A percentile compares a stretch with the other conserved stretches of the same genome.
These are phyloP conservation scores for Vespertilio murinus DNA, from an alignment of 2,797 vertebrate species.

Conservation along the genomic window DNA sequence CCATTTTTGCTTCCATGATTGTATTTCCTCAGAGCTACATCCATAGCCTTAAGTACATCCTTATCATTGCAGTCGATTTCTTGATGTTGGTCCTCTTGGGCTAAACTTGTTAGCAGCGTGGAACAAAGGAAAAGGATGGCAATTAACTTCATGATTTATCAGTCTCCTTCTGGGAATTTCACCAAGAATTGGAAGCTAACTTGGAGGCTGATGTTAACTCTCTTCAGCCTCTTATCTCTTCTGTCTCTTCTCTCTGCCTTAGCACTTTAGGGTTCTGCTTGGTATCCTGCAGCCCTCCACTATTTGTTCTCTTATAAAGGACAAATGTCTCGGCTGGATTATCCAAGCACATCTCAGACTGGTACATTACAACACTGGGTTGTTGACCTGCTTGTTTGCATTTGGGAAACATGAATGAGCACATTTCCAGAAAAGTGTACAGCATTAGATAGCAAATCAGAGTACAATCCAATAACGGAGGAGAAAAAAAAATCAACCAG, in stretches of 20 bases:
- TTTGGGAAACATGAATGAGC: background rate
- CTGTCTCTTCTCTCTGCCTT: background rate
- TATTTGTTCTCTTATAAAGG: constrained; percentile 43
- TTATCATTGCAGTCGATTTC: constrained; percentile 88
- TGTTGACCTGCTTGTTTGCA: constrained; percentile 70
- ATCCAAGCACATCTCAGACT: constrained; percentile 73
- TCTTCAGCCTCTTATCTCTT: constrained; percentile 26
- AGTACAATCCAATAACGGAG: constrained; percentile 26
- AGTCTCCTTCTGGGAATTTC: background rate
- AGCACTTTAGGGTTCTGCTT: constrained; percentile 34
- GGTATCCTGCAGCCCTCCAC: constrained; percentile 24
- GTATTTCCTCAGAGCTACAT: constrained; percentile 84
- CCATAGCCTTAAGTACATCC: constrained; percentile 85
- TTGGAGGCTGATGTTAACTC: background rate
- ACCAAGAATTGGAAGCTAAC: constrained; percentile 26
- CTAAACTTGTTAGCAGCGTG: constrained; percentile 80
- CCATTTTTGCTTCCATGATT: constrained; percentile 81
- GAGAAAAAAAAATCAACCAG: background rate
- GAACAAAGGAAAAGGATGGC: constrained; percentile 85
- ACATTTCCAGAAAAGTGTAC: constrained; percentile 39
- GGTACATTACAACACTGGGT: constrained; percentile 77
- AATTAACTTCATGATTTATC: constrained; percentile 79
- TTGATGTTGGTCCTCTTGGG: constrained; percentile 64
- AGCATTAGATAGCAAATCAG: background rate
- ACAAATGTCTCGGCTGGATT: constrained; percentile 71